Base-by-base conservation (phyloP, 2,797 vertebrate genomes). In the Catostomus latipinnis region DNA sequence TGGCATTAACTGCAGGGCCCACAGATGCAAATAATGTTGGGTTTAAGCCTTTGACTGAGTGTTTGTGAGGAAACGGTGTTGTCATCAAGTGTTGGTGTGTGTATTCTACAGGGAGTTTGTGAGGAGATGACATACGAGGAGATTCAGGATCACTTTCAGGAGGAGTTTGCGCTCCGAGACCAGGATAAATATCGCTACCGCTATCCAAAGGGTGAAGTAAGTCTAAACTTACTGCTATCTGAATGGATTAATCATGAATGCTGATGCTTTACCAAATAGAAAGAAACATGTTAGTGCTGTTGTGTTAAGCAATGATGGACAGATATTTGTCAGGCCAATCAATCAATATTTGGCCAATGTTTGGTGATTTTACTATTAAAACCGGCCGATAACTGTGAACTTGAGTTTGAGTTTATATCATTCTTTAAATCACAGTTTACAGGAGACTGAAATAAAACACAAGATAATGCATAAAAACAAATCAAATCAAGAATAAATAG, bases 171-270 rank as follows among this genome's bases (percentile, higher is more conserved):
- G 1, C 91, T 98, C 63, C 90, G 96, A 34, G 97, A 98, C 76
- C 96, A 98, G 80, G 94, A 97, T 88, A 98, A 98, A 78, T 98
- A 96, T 8, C 95, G 96, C 0, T 98, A 98, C 83, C 95, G 96
- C 45, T 98, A 98, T 88, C 96, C 96, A 5, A 97, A 97, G 76
- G 96, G 96, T 74, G 96, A 98, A 94, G 96, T 98, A 90, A 93
- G 86, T n/a, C 14, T 1, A 34, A 34, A 34, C 34, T 2, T 34
- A 34, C 12, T 10, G n/a, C 61, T 43, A 6, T 45, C 3, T 60
- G 18, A 60, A 10, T 60, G 58, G 4, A 48, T n/a, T 13, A 73
- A 58, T 1, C 22, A 48, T 43, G 34, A 34, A 34, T 34, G 34
- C 2, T 34, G 34, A 34, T 34, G 34, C 34, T 34, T 34, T 34